Evolutionary conservation across 2,888 invertebrate species (phyloP), one percentile per base, ranked within the genome.

Genomic region (Scaptomyza flava): DNA sequence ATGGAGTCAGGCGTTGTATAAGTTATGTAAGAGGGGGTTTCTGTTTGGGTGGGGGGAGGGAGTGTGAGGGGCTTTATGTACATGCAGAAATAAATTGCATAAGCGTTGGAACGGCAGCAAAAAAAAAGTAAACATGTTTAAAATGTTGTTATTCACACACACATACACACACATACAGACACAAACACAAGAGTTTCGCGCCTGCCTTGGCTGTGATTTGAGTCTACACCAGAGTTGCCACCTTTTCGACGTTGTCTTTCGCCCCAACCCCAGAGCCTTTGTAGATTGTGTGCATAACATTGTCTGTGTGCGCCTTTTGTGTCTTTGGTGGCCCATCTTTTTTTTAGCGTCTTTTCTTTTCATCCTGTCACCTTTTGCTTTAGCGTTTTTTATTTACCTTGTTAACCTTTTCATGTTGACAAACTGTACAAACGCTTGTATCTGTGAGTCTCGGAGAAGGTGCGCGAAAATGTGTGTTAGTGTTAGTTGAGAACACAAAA

Each of bases 121-220:
- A 80, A 72, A 68, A 82, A 82, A 87, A 72, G 87, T 74, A 82
- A 84, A 87, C 81, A 87, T 85, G 78, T 79, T 84, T 85, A 85
- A 87, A 87, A 85, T 82, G 83, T 82, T 84, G 87, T 83, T 87
- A 79, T 82, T 87, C 80, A 81, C 79, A 77, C 82, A 81, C 61
- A 79, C 41, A 52, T 33, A 50, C 30, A 71, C 12, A 46, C 36
- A 57, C 58, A 68, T 30, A n/a, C n/a, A 61, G 30, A 52, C 48
- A 27, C 33, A 64, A 38, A 27, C 33, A 64, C 34, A 34, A 42
- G 38, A 51, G 43, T 23, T 31, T 50, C 23, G 73, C 62, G 45
- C 41, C 41, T 42, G 36, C 42, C 9, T 17, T 52, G 41, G 46
- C 66, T 59, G 72, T 52, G 73, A 76, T 76, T 71, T 71, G 47